These are phyloP conservation scores for Lordiphosa collinella DNA, from an alignment of 1,140 invertebrate genomes.

Conservation along the genomic window DNA sequence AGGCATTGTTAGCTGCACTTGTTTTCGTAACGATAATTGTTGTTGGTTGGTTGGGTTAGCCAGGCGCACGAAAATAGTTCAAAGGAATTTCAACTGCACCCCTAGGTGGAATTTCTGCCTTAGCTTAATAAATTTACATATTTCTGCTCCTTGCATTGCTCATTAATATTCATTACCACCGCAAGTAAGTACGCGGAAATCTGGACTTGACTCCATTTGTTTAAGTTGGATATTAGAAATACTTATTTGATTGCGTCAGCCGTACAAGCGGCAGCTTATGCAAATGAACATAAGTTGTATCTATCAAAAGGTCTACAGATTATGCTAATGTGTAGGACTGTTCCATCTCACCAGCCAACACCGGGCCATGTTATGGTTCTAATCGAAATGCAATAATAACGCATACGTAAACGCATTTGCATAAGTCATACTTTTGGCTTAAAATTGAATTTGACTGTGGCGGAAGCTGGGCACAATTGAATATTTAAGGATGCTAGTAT, in stretches of 20 bases:
- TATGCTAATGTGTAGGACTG: slow-evolving; percentile 48
- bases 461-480: no score
- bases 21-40: slow-evolving; percentile 2
- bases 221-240: slow-evolving; percentile 25
- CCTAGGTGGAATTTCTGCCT: slow-evolving; percentile 33
- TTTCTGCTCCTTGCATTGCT: slow-evolving; percentile 21
- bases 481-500: no score
- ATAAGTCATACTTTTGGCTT: no score
- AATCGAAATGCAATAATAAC: no score
- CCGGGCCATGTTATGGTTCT: no score
- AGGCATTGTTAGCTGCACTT: slow-evolving; percentile 46
- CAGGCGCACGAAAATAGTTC: slow-evolving; percentile 57
- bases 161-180: slow-evolving; percentile 58
- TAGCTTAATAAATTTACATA: slow-evolving; percentile 63
- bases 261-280: slow-evolving; percentile 40
- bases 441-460: no score
- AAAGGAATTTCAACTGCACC: slow-evolving; percentile 31
- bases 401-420: no score
- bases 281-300: slow-evolving; percentile 37
- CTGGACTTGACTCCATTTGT: slow-evolving; percentile 57
- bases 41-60: slow-evolving; percentile 18
- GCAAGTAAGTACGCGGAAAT: slow-evolving; percentile 26
- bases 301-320: slow-evolving; percentile 62
- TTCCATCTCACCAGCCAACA: neutral
- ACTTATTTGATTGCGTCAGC: slow-evolving; percentile 6